Percentiles rank a stretch among this genome's conserved stretches.
Conservation (phyloP, 2,797 vertebrate genomes). For the Buphagus erythrorhynchus region DNA sequence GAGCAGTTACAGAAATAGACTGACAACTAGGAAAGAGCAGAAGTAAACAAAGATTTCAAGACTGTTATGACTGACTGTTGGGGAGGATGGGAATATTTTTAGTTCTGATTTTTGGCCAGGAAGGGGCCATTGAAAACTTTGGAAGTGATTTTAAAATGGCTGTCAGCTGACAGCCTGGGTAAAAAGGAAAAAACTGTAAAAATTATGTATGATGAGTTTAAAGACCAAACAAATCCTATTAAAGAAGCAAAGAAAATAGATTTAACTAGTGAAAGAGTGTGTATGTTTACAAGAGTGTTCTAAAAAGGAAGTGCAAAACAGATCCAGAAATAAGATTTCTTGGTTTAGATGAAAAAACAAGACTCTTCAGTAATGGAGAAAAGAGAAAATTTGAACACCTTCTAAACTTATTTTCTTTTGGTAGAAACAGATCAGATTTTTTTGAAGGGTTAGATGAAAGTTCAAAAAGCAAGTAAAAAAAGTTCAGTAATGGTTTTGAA, state of each 20-base stretch:
- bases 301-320: background rate
- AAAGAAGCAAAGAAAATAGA: background rate
- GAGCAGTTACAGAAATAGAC: background rate
- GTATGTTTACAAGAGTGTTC: background rate
- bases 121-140: background rate
- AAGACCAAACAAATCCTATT: background rate
- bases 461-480: background rate
- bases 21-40: background rate
- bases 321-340: background rate
- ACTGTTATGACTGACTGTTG: background rate
- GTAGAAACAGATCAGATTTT: background rate
- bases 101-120: background rate
- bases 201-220: background rate
- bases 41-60: background rate
- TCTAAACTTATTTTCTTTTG: background rate
- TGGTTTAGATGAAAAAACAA: background rate
- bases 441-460: background rate
- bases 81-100: background rate
- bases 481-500: background rate
- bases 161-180: background rate
- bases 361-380: background rate
- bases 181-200: background rate
- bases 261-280: background rate
- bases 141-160: background rate
- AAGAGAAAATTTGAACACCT: rapidly evolving